These are phyloP conservation scores for Dryobota labecula DNA, from an alignment of 2,888 invertebrate species.

Conservation along the genomic window DNA sequence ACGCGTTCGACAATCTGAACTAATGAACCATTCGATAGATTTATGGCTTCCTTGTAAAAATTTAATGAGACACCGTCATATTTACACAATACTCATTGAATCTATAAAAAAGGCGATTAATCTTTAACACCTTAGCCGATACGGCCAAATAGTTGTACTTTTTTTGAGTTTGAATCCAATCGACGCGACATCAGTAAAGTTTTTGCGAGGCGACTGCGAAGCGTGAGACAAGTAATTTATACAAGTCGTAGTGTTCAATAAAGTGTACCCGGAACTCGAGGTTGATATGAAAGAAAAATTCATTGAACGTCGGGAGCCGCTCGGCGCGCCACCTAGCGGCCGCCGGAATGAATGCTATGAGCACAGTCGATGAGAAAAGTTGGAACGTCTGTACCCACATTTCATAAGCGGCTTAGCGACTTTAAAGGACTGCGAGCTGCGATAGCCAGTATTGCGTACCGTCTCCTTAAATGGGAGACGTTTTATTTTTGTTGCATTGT, in stretches of 20 bases:
- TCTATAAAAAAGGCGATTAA: slow-evolving; percentile 51
- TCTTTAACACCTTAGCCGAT: slow-evolving; percentile 43
- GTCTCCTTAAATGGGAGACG: slow-evolving; percentile 79
- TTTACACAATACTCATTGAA: slow-evolving; percentile 48
- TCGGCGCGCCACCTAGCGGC: slow-evolving; percentile 43
- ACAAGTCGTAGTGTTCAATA: slow-evolving; percentile 57
- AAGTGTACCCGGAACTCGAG: slow-evolving; percentile 67
- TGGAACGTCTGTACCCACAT: slow-evolving; percentile 78
- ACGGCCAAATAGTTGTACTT: slow-evolving; percentile 47
- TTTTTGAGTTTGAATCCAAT: slow-evolving; percentile 39
- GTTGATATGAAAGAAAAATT: slow-evolving; percentile 68
- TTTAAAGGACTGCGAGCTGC: slow-evolving; percentile 82
- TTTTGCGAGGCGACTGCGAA: slow-evolving; percentile 52
- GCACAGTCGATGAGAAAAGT: slow-evolving; percentile 82
- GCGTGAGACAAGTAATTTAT: slow-evolving; percentile 63
- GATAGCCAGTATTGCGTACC: slow-evolving; percentile 81
- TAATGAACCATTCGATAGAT: slow-evolving; percentile 62
- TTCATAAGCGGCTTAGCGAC: slow-evolving; percentile 85
- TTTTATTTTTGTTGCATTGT: slow-evolving; percentile 85
- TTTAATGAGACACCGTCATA: slow-evolving; percentile 51
- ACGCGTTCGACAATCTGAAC: slow-evolving; percentile 49
- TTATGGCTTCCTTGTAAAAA: slow-evolving; percentile 62
- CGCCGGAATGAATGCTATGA: slow-evolving; percentile 59
- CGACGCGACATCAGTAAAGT: slow-evolving; percentile 29
- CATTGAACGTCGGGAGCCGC: slow-evolving; percentile 56